Evolutionary conservation across 1,140 invertebrate species (phyloP), one percentile per base, ranked within the genome.

Genomic region (Palaemon carinicauda): DNA sequence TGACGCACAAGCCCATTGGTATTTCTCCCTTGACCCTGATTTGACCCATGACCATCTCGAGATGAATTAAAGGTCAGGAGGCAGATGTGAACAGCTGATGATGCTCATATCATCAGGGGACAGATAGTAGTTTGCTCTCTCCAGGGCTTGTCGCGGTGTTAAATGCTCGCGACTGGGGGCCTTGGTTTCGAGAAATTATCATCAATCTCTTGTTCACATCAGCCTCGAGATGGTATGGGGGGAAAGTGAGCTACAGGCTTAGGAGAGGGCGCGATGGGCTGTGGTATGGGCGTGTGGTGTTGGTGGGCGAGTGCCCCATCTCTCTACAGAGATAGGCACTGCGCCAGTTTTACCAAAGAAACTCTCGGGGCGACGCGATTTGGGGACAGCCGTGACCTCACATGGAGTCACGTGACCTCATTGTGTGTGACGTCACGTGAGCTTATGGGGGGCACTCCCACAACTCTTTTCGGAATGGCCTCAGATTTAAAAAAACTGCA

Each of bases 331-430:
- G 27, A 60, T 56, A 60, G 75, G 83, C 73, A 51, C 81, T 50
- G 65, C 27, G 56, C 60, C 41, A 56, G 41, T 21, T n/a, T n/a
- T 21, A 53, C 71, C 80, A 80, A 54, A 77, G 69, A 83, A 80
- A 86, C 84, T 80, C 65, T 77, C 77, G 80, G 84, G 51, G 73
- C 77, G 77, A 73, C 77, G 84, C 84, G 51, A 9, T 41, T 41
- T 41, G n/a, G 41, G 75, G 83, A 29, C 60, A 77, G 41, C 83
- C 83, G 52, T 71, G 75, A 79, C 77, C 77, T 86, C 75, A 65
- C 75, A 52, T 80, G 60, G 53, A 41, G 82, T 84, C 82, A 86
- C 83, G 41, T 86, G 83, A 86, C 75, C 83, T 86, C 75, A 82
- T 41, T 41, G 7, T 15, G 24, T 21, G 65, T 74, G 60, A 80